Conservation (phyloP, 2,888 invertebrate species). For the Hyppa rectilinea region DNA sequence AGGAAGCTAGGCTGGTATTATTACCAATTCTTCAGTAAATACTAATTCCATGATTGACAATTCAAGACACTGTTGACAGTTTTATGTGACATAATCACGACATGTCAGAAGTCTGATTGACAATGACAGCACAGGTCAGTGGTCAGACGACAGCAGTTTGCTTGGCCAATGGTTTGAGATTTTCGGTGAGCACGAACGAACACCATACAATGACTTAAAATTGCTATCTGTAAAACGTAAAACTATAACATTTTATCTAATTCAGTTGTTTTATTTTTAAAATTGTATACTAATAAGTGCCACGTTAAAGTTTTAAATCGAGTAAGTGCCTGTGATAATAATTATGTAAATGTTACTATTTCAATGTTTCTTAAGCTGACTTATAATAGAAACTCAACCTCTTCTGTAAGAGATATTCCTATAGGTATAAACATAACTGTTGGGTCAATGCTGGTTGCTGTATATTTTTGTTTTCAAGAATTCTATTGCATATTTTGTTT, state of each 20-base stretch:
- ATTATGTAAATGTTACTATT: constrained; percentile 61
- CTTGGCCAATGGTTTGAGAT: constrained; percentile 47
- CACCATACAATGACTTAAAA: constrained; percentile 59
- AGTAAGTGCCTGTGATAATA: constrained; percentile 61
- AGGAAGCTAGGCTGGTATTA: not conserved
- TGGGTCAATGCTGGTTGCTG: not conserved
- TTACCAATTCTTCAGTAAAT: not conserved
- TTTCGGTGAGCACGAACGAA: constrained; percentile 52
- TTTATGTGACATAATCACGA: not conserved
- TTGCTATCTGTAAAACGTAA: constrained; percentile 47
- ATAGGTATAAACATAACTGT: not conserved
- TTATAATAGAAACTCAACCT: constrained; percentile 16
- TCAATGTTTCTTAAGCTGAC: constrained; percentile 29
- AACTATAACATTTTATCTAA: constrained; percentile 35
- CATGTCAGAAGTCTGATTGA: constrained; percentile 2
- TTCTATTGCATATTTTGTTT: constrained; percentile 4
- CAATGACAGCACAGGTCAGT: constrained; percentile 35
- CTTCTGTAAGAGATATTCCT: constrained; percentile 6
- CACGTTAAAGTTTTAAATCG: constrained; percentile 56
- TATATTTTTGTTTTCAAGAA: not conserved
- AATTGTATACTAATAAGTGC: constrained; percentile 58
- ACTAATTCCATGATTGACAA: not conserved
- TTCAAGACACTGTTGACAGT: not conserved
- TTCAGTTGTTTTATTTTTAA: constrained; percentile 41
- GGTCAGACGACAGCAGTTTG: constrained; percentile 41